Evolutionary conservation across 2,888 invertebrate species (phyloP).

Genomic region (Dione juno): DNA sequence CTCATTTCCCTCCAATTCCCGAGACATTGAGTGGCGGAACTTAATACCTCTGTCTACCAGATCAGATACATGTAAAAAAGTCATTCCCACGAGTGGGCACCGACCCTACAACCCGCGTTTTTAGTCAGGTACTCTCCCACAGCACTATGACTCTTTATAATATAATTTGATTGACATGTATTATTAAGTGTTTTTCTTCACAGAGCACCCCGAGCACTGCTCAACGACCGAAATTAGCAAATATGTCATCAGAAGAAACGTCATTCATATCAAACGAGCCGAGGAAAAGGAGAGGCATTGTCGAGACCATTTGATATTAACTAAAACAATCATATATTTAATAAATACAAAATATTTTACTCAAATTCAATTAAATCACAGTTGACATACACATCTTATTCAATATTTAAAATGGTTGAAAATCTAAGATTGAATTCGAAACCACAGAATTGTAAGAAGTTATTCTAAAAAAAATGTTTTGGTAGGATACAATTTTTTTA

Average conservation of each 20-base stretch:
- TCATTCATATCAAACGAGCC: constrained; percentile 88
- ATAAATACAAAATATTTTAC: neutral
- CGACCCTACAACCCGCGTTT: too few relatives aligned
- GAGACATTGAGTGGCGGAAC: too few relatives aligned
- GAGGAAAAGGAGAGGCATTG: constrained; percentile 83
- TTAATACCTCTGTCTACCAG: too few relatives aligned
- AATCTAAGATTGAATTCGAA: neutral
- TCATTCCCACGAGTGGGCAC: too few relatives aligned
- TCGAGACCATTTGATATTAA: constrained; percentile 85
- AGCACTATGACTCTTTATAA: too few relatives aligned
- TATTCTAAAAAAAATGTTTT: neutral
- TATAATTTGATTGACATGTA: too few relatives aligned
- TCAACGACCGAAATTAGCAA: constrained; percentile 55
- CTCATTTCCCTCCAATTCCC: too few relatives aligned
- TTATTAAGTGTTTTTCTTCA: constrained; percentile 33
- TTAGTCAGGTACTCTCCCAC: too few relatives aligned
- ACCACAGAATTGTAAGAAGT: neutral
- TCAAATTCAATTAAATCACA: constrained; percentile 5
- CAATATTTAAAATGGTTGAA: neutral
- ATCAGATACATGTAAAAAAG: too few relatives aligned
- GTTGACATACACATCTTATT: constrained; percentile 2
- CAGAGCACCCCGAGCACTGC: constrained; percentile 69
- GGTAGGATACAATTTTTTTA: neutral
- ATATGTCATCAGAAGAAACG: constrained; percentile 87
- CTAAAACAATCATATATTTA: neutral